phyloP scores from a whole-genome alignment of 2,113 vertebrate species.

The Pachyramphus minor region DNA sequence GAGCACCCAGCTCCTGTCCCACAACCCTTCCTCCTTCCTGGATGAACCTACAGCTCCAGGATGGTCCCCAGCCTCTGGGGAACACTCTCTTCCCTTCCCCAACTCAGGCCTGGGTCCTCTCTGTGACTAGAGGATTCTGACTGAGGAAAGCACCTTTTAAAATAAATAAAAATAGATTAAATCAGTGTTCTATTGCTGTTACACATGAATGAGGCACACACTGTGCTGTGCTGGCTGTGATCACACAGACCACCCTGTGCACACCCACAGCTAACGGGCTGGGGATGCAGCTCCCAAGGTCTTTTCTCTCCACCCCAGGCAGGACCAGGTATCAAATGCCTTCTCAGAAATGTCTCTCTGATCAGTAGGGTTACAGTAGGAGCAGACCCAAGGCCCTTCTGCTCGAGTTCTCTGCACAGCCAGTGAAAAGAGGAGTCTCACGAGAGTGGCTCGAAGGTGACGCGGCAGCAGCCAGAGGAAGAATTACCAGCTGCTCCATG shows the following conservation, averaged over 20 bases:
- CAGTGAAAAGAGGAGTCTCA: neutral
- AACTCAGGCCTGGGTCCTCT: neutral
- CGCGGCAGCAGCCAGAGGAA: neutral
- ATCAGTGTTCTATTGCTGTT: neutral
- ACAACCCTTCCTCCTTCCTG: neutral
- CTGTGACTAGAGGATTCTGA: neutral
- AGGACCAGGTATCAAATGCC: neutral
- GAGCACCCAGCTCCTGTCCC: neutral
- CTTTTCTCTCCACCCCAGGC: neutral
- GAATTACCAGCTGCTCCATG: neutral
- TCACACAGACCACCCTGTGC: accelerated
- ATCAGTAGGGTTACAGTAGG: neutral
- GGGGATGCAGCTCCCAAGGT: neutral
- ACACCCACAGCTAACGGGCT: accelerated
- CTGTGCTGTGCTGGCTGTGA: neutral
- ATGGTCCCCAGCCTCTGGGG: accelerated
- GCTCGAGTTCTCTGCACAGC: neutral
- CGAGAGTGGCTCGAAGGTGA: neutral
- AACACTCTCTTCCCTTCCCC: neutral
- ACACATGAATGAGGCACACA: neutral
- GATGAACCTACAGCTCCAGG: neutral
- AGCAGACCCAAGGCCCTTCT: neutral
- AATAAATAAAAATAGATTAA: neutral
- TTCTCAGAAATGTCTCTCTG: neutral
- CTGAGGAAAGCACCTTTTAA: neutral